Base-by-base conservation (phyloP, 2,888 invertebrate genomes). In the Agrilus mali region DNA sequence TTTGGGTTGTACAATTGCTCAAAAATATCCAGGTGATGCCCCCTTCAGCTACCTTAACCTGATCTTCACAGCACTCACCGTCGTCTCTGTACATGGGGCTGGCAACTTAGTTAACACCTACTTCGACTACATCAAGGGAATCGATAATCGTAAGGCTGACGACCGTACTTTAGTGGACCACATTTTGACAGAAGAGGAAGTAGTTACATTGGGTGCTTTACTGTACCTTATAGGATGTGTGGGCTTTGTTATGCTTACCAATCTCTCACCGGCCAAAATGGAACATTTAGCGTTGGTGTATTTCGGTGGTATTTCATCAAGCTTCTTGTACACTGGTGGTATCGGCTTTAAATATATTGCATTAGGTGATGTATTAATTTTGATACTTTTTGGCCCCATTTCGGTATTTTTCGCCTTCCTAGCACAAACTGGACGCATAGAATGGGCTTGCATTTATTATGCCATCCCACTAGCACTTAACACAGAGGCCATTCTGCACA, bases 61-160 rank as follows among this genome's bases (percentile, higher is more conserved):
- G 51, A 58, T 93, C 36, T 72, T 90, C 12, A 92, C 93, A 3
- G 71, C 88, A 40, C 78, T 88, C 55, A 93, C 92, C 3, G 84
- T 92, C 16, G 75, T 93, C 46, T 87, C 86, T 1, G 95, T 95
- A 3, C 95, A 96, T 63, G 92, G 93, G 47, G 95, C 95, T 47
- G 95, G 94, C 41, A 96, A 96, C 68, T 82, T 95, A 34, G 94
- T 96, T 17, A 95, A 95, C 66, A 95, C 95, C 0, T 95, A 94
- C 65, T 95, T 86, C 64, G 95, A 96, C 67, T 96, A 86, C 62
- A 80, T 88, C 31, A 89, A 89, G 70, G 95, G 95, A 88, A 92
- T 95, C 44, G 95, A 96, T 65, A 87, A 86, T 62, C 77, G 86
- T 49, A 90, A 87, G 69, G 89, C 92, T 53, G 94, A 95, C 61